Percentiles rank a stretch among this genome's conserved stretches.
Conservation (phyloP, 2,888 invertebrate species). For the Suillia variegata region DNA sequence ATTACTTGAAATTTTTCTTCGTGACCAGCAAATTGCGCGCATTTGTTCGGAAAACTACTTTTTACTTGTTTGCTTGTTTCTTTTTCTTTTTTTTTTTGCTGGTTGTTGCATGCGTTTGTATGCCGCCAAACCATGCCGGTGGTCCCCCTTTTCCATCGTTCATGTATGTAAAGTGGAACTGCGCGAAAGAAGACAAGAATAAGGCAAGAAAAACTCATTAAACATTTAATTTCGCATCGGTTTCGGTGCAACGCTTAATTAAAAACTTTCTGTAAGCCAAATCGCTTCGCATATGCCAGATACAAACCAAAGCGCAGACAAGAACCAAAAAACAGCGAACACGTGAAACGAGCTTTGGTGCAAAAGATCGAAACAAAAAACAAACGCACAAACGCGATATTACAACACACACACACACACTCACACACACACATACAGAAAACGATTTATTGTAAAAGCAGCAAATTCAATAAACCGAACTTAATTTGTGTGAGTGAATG, state of each 20-base stretch:
- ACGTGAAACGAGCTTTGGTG: too few species aligned
- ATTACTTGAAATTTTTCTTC: not conserved
- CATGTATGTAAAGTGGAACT: not conserved
- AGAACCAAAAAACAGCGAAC: not conserved
- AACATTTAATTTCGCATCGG: conserved; percentile 31
- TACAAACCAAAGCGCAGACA: not conserved
- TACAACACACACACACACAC: too few species aligned
- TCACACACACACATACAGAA: too few species aligned
- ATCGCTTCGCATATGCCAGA: not conserved
- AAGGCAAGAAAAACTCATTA: conserved; percentile 29
- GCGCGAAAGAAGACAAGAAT: not conserved
- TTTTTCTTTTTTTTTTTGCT: too few species aligned
- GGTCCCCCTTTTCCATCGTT: not conserved
- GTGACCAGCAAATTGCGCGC: not conserved
- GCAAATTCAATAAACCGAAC: conserved; percentile 1
- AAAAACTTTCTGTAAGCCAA: conserved; percentile 24
- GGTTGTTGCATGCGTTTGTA: too few species aligned
- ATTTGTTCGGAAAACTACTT: too few species aligned
- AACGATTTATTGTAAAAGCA: not conserved
- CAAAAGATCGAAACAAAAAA: too few species aligned
- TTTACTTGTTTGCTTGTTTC: too few species aligned
- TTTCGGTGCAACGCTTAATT: conserved; percentile 31
- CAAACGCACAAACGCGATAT: too few species aligned
- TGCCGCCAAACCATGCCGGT: too few species aligned
- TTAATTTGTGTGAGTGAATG: conserved; percentile 1